These are phyloP conservation scores for Holothuria scabra DNA, from an alignment of 53 echinoderm and acorn worm species.

Conservation along the genomic window DNA sequence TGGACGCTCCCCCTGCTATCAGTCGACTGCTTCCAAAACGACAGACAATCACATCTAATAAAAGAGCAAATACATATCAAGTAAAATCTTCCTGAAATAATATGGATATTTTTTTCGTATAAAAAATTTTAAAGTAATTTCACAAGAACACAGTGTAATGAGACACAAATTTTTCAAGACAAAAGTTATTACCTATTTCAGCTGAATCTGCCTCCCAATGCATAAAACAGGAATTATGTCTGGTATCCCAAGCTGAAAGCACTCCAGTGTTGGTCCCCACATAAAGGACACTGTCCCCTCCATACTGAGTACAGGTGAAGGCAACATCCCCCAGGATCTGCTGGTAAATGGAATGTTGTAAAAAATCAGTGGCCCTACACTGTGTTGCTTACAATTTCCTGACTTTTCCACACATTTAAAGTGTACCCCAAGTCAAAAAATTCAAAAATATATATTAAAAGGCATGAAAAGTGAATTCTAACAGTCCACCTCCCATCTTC, in stretches of 20 bases:
- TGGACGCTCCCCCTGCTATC: conserved; percentile 90
- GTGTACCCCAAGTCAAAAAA: too few species aligned
- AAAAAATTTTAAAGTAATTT: too few species aligned
- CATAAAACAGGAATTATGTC: conserved; percentile 98
- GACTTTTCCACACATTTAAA: too few species aligned
- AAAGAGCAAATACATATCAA: neutral
- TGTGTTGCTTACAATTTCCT: too few species aligned
- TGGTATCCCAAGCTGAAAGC: conserved; percentile 97
- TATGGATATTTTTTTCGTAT: too few species aligned
- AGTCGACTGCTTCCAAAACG: conserved; percentile 97
- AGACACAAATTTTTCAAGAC: neutral
- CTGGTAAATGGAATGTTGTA: neutral
- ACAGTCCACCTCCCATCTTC: too few species aligned
- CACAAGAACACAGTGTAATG: too few species aligned
- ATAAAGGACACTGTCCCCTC: conserved; percentile 91
- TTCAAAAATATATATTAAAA: too few species aligned
- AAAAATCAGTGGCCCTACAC: too few species aligned
- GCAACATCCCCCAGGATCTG: conserved; percentile 84
- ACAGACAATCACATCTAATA: conserved; percentile 80
- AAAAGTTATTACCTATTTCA: conserved; percentile 79
- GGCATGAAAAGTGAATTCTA: too few species aligned
- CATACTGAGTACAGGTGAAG: conserved; percentile 87
- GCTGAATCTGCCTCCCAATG: conserved; percentile 98
- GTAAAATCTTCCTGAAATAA: neutral
- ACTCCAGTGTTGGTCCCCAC: conserved; percentile 93